Percentiles rank a stretch among this genome's conserved stretches.
phyloP scores from a whole-genome alignment of 2,797 vertebrate species.

The Mormyrops boulengeri region DNA sequence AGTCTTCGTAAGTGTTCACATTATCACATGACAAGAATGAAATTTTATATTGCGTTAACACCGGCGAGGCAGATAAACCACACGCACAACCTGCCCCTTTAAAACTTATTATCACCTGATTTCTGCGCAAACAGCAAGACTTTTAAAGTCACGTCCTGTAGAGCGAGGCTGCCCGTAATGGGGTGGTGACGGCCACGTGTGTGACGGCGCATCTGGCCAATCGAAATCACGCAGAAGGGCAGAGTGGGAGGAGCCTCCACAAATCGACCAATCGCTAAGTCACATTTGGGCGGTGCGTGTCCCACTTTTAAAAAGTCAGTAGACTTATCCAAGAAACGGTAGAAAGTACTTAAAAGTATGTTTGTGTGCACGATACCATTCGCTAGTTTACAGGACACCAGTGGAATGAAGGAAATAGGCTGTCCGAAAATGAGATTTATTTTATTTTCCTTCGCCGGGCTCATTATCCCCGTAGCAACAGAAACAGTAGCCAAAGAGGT shows the following conservation, averaged over 20 bases:
- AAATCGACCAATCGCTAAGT: slow-evolving; percentile 44
- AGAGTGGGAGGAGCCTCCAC: slow-evolving; percentile 30
- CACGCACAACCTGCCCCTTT: slow-evolving; percentile 12
- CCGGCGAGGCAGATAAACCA: not conserved
- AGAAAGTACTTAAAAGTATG: slow-evolving; percentile 30
- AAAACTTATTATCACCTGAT: slow-evolving; percentile 34
- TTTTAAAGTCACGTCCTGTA: slow-evolving; percentile 36
- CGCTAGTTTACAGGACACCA: slow-evolving; percentile 25
- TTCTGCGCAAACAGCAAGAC: slow-evolving; percentile 31
- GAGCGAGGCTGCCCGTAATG: not conserved
- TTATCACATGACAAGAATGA: not conserved
- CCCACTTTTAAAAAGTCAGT: slow-evolving; percentile 27
- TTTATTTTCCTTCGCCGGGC: slow-evolving; percentile 33
- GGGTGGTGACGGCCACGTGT: not conserved
- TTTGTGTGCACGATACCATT: slow-evolving; percentile 23
- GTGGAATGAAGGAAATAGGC: slow-evolving; percentile 28
- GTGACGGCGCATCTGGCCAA: slow-evolving; percentile 38
- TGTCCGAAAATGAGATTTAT: slow-evolving; percentile 38
- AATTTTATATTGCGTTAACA: not conserved
- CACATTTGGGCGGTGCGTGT: not conserved
- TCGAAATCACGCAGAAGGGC: not conserved
- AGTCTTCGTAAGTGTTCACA: not conserved
- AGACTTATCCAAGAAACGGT: slow-evolving; percentile 28
- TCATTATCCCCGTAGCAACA: slow-evolving; percentile 32
- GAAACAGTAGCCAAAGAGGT: slow-evolving; percentile 41